Percentiles rank a stretch among this genome's conserved stretches.
Conservation (phyloP, 2,888 invertebrate species). For the Celastrina argiolus region DNA sequence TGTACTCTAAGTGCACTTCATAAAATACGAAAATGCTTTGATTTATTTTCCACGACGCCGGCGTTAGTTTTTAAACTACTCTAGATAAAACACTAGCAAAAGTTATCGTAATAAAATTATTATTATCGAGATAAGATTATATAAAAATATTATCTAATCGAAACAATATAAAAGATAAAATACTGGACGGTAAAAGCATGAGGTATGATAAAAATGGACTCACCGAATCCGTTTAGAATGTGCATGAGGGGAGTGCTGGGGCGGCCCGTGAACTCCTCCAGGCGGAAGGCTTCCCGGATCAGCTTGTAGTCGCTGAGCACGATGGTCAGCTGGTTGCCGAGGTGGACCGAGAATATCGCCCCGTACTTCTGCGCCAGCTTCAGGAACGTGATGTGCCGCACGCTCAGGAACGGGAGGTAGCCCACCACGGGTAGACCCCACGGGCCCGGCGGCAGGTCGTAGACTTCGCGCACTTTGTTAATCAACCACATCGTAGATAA, state of each 20-base stretch:
- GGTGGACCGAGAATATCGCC: slow-evolving; percentile 86
- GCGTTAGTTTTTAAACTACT: not conserved
- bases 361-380: slow-evolving; percentile 88
- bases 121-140: not conserved
- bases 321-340: slow-evolving; percentile 90
- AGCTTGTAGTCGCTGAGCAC: slow-evolving; percentile 91
- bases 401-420: slow-evolving; percentile 88
- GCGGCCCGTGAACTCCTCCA: slow-evolving; percentile 92
- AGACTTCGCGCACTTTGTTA: slow-evolving; percentile 60
- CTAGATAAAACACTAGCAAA: not conserved
- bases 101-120: not conserved
- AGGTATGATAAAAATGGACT: slow-evolving; percentile 53
- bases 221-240: slow-evolving; percentile 92
- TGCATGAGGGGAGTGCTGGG: slow-evolving; percentile 92
- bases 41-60: not conserved
- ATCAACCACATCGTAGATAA: slow-evolving; percentile 70
- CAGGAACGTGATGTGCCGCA: slow-evolving; percentile 87
- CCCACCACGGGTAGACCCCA: slow-evolving; percentile 92
- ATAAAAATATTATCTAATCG: slow-evolving; percentile 6
- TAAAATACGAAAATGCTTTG: not conserved
- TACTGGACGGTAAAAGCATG: not conserved
- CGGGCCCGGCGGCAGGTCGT: slow-evolving; percentile 89
- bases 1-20: slow-evolving; percentile 17
- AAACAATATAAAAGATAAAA: not conserved
- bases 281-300: slow-evolving; percentile 90